Percentiles rank a stretch among this genome's conserved stretches.
Conservation (phyloP, 1,140 invertebrate genomes). For the Cherax destructor region DNA sequence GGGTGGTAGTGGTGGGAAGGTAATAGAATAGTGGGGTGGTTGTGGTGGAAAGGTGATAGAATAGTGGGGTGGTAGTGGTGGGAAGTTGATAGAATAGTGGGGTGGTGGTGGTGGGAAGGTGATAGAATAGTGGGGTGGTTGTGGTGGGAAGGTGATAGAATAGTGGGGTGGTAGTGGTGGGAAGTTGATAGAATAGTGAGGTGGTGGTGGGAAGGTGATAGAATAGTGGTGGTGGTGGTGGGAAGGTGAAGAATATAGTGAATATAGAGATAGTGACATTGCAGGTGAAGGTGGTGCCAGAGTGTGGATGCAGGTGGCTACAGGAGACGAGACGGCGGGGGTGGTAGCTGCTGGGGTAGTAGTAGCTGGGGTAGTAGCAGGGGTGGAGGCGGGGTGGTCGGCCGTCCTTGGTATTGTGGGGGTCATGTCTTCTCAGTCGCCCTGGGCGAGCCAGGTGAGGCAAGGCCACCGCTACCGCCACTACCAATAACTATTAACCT, state of each 20-base stretch:
- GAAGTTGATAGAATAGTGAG: too few species aligned
- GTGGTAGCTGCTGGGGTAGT: not conserved
- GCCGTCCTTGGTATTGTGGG: constrained; percentile 42
- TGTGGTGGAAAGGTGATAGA: too few species aligned
- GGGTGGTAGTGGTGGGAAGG: too few species aligned
- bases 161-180: too few species aligned
- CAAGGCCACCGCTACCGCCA: not conserved
- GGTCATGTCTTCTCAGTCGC: constrained; percentile 31
- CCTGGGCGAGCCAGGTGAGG: constrained; percentile 31
- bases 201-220: too few species aligned
- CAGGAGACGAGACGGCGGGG: not conserved
- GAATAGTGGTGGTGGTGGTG: not conserved
- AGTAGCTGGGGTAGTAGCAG: not conserved
- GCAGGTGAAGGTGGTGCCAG: not conserved
- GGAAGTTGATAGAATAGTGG: too few species aligned
- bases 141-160: too few species aligned
- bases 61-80: too few species aligned
- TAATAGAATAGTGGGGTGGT: too few species aligned
- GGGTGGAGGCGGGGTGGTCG: constrained; percentile 27
- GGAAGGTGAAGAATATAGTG: not conserved
- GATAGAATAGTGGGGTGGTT: too few species aligned
- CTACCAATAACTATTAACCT: not conserved
- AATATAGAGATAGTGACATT: too few species aligned
- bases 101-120: too few species aligned
- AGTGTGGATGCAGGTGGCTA: not conserved